A percentile compares a stretch with the other conserved stretches of the same genome.
Conservation (phyloP, 2,888 invertebrate species). For the Caenorhabditis uteleia region DNA sequence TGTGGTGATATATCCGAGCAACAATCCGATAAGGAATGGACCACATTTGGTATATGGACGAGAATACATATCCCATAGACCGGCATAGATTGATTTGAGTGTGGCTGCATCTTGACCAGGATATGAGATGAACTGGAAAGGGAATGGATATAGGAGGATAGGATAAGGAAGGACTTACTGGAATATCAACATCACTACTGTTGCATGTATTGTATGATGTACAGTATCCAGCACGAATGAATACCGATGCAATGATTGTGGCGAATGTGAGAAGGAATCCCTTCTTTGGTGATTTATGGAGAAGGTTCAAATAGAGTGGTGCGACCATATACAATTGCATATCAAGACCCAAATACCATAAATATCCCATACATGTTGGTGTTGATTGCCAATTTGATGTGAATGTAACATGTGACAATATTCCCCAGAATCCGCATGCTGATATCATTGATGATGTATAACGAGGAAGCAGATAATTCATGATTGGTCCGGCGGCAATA, state of each 20-base stretch:
- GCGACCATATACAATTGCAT: conserved; percentile 65
- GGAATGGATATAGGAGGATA: neutral
- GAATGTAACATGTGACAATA: conserved; percentile 60
- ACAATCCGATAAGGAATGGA: conserved; percentile 64
- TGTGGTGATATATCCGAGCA: conserved; percentile 56
- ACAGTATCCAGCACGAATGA: conserved; percentile 59
- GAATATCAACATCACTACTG: conserved; percentile 67
- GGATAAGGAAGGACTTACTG: conserved; percentile 36
- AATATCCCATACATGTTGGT: conserved; percentile 67
- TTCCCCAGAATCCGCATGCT: conserved; percentile 54
- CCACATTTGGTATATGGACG: conserved; percentile 67
- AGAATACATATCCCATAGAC: conserved; percentile 66
- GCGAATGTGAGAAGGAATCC: conserved; percentile 27
- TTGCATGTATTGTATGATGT: conserved; percentile 62
- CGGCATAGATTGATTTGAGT: conserved; percentile 54
- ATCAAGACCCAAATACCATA: conserved; percentile 68
- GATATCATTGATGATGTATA: conserved; percentile 62
- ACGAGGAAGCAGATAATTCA: conserved; percentile 51
- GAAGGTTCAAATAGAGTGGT: conserved; percentile 59
- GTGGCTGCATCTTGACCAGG: conserved; percentile 49
- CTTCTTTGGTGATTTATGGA: conserved; percentile 40
- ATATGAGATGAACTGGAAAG: conserved; percentile 62
- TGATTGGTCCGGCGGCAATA: conserved; percentile 59
- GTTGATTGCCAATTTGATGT: conserved; percentile 61
- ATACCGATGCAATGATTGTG: conserved; percentile 40